Percentiles rank a stretch among this genome's conserved stretches.
Conservation (phyloP, 2,113 vertebrate species). For the Lophotis ruficrista region DNA sequence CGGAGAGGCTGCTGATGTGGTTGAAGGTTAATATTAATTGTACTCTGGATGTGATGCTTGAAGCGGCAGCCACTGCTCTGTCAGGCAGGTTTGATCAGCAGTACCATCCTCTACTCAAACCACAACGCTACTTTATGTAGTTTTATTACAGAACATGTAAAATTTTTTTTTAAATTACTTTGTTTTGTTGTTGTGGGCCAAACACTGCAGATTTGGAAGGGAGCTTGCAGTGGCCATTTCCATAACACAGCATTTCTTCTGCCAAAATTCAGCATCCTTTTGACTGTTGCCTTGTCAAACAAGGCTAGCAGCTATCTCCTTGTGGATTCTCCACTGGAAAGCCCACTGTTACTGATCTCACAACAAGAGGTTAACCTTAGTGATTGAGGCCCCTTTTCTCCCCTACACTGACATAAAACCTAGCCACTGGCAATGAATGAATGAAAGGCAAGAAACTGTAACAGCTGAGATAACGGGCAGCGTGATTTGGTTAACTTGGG, state of each 20-base stretch:
- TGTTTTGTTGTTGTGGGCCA: not conserved
- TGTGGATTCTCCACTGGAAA: not conserved
- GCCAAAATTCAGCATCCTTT: not conserved
- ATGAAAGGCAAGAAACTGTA: constrained; percentile 37
- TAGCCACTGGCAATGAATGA: constrained; percentile 19
- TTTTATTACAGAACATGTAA: not conserved
- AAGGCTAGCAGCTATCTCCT: not conserved
- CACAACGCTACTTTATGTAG: not conserved
- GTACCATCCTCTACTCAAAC: not conserved
- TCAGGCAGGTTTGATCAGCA: not conserved
- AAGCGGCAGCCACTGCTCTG: not conserved
- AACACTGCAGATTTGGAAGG: not conserved
- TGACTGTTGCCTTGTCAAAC: not conserved
- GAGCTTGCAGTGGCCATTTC: not conserved
- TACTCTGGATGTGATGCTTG: not conserved
- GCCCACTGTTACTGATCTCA: not conserved
- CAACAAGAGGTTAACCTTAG: constrained; percentile 15
- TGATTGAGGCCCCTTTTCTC: not conserved
- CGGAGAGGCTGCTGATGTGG: not conserved
- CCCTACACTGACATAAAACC: not conserved
- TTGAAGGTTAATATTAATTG: not conserved
- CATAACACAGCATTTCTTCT: not conserved
- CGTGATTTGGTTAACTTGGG: constrained; percentile 16
- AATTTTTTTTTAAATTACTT: not conserved
- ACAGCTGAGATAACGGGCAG: constrained; percentile 10